Base-by-base conservation (phyloP, 2,113 vertebrate species). In the Pleuronectes platessa region DNA sequence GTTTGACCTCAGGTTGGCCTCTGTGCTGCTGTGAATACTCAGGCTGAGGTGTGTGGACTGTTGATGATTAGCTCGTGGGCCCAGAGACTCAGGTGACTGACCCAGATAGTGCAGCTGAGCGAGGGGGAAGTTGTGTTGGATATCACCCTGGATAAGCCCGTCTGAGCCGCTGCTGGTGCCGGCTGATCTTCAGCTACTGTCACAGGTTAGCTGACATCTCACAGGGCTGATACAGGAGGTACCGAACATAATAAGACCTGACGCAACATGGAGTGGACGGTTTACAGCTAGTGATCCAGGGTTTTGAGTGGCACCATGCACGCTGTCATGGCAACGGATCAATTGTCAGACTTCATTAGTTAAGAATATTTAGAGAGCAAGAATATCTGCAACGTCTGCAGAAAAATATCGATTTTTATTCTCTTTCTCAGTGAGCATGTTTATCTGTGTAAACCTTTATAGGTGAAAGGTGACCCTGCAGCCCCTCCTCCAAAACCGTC, bases 401-500 rank as follows among this genome's bases (percentile, higher is more conserved):
- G 17, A 20, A 51, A 61, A 17, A 35, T 14, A n/a, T 31, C 31
- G 31, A 31, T 35, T 17, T 15, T 24, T 74, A 14, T 21, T n/a
- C 35, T 74, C 6, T 27, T 31, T 31, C 31, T 31, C 31, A 31
- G 31, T 31, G 31, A 31, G 5, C 31, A 31, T 31, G 31, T 31
- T 31, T 31, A 31, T 31, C 21, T 17, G 0, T 20, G 27, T 72
- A 42, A 14, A 40, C 9, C 61, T 90, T 85, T 84, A 61, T 88
- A 45, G 89, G 91, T 93, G 85, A 93, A 92, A 88, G 92, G 90
- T 92, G 74, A 91, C 47, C 12, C 37, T 21, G 20, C 35, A 11
- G 3, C 37, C 24, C 23, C 42, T 7, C 76, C 71, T 15, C 23
- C 27, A 64, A 27, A 53, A 23, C 21, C 0, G n/a, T 42, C 31